These are phyloP conservation scores for Panurus biarmicus DNA, from an alignment of 2,113 vertebrate genomes.

Conservation along the genomic window DNA sequence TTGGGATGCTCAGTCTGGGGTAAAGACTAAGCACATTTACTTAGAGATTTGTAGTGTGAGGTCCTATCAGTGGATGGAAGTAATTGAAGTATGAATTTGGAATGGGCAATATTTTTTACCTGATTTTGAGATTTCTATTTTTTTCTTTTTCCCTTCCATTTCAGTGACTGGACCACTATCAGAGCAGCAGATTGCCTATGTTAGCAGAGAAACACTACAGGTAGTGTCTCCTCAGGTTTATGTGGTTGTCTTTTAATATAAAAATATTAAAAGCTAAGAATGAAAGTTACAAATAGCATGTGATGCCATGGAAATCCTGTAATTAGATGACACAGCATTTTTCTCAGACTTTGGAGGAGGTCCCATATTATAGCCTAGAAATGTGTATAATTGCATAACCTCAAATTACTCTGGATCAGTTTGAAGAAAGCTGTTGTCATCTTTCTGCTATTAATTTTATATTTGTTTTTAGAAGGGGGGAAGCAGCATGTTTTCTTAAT, in stretches of 20 bases:
- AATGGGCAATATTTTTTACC: background rate
- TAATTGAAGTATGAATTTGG: background rate
- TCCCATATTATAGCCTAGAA: background rate
- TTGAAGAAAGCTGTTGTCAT: background rate
- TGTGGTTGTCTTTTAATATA: background rate
- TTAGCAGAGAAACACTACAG: conserved; percentile 97
- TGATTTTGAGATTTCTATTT: background rate
- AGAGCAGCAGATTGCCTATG: conserved; percentile 97
- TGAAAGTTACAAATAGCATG: background rate
- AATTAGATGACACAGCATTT: background rate
- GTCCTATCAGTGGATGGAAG: background rate
- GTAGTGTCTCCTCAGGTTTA: conserved; percentile 60
- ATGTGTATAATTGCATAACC: background rate
- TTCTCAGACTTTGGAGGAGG: background rate
- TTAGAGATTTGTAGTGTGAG: background rate
- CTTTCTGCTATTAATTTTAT: background rate
- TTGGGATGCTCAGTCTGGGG: background rate
- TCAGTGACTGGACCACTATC: conserved; percentile 94
- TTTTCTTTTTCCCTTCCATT: conserved; percentile 7
- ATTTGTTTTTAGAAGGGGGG: background rate
- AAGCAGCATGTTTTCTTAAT: background rate
- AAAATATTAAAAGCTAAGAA: background rate
- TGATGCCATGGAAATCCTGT: background rate
- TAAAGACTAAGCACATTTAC: background rate
- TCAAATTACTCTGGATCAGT: background rate